Evolutionary conservation across 2,888 invertebrate species (phyloP).

Genomic region (Drosophila neotestacea): DNA sequence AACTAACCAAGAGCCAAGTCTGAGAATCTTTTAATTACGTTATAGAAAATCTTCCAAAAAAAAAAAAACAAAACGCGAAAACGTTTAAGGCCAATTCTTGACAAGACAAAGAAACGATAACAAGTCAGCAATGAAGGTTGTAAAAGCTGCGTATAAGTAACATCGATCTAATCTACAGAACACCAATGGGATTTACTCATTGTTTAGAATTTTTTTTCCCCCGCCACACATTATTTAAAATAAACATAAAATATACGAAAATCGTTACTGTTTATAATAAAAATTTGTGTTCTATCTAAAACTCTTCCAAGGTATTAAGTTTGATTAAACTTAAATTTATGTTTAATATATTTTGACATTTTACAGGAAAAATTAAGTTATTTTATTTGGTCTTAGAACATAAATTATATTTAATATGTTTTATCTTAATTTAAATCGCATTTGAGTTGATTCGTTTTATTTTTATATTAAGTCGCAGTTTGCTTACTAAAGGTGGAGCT

Average conservation of each 20-base stretch:
- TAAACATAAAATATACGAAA: neutral
- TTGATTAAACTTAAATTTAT: neutral
- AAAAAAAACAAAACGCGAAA: neutral
- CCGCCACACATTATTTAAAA: neutral
- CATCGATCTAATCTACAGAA: conserved; percentile 14
- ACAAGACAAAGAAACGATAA: conserved; percentile 57
- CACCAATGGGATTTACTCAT: neutral
- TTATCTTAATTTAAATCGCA: too few species aligned
- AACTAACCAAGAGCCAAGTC: conserved; percentile 39
- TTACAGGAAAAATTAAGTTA: neutral
- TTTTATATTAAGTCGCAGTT: too few species aligned
- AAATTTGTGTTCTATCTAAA: neutral
- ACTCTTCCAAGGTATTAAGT: neutral
- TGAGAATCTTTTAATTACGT: conserved; percentile 74
- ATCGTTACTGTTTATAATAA: neutral
- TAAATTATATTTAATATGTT: too few species aligned
- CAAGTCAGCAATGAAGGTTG: conserved; percentile 30
- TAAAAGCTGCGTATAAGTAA: conserved; percentile 13
- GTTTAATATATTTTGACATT: neutral
- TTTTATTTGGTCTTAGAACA: neutral
- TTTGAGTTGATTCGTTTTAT: too few species aligned
- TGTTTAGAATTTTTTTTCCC: conserved; percentile 1
- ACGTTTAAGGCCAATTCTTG: conserved; percentile 66
- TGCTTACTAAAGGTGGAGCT: too few species aligned
- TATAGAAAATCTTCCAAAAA: conserved; percentile 43